A percentile compares a stretch with the other conserved stretches of the same genome.
phyloP scores from a whole-genome alignment of 2,113 vertebrate genomes.

The Actenoides hombroni region DNA sequence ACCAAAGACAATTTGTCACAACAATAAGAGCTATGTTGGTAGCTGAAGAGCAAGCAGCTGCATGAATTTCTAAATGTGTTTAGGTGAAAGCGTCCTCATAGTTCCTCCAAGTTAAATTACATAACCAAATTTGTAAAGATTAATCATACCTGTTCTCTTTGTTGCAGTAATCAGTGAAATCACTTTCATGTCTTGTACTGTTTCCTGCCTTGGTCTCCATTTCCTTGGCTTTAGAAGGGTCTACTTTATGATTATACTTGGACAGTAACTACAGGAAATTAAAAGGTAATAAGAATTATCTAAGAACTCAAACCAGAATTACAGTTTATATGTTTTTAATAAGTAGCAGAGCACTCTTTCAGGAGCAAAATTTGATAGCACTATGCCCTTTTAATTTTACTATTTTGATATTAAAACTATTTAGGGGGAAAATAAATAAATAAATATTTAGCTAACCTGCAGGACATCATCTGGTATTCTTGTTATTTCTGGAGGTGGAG shows the following conservation, averaged over 20 bases:
- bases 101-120: neutral
- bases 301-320: neutral
- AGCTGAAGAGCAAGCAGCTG: neutral
- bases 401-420: neutral
- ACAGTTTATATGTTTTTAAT: neutral
- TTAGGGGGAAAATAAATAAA: neutral
- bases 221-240: conserved; percentile 10
- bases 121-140: neutral
- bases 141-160: conserved; percentile 71
- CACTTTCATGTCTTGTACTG: neutral
- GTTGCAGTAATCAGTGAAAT: neutral
- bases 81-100: neutral
- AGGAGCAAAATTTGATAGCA: neutral
- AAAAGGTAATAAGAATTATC: neutral
- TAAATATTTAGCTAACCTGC: conserved; percentile 65
- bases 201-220: neutral
- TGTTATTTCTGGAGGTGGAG: conserved; percentile 78
- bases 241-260: conserved; percentile 63
- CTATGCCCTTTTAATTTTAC: neutral
- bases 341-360: neutral
- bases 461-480: conserved; percentile 75
- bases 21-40: neutral
- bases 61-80: neutral
- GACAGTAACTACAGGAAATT: conserved; percentile 71
- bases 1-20: neutral